A percentile compares a stretch with the other conserved stretches of the same genome.
Evolutionary conservation across 2,888 invertebrate genomes (phyloP).

Genomic region (Schizotus pectinicornis): DNA sequence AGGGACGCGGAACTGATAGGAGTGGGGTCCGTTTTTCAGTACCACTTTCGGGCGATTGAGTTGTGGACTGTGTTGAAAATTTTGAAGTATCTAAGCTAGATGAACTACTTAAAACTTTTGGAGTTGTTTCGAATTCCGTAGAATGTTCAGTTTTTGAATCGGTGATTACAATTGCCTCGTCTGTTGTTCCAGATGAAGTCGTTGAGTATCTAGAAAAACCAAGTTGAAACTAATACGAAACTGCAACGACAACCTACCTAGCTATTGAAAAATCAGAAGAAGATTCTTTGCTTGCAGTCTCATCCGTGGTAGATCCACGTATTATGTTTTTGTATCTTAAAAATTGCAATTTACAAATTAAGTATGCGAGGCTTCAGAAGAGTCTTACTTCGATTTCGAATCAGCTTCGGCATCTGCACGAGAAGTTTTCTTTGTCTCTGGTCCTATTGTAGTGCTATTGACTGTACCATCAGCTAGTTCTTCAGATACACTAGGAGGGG

Average conservation of each 20-base stretch:
- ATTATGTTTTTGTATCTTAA: conserved; percentile 25
- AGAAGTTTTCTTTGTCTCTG: neutral
- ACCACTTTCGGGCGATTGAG: conserved; percentile 32
- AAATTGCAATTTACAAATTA: neutral
- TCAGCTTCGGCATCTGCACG: too few species aligned
- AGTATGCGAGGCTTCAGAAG: neutral
- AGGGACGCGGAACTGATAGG: conserved; percentile 51
- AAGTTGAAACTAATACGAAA: neutral
- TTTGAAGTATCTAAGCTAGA: conserved; percentile 23
- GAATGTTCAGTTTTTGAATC: conserved; percentile 9
- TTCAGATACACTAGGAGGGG: conserved; percentile 1
- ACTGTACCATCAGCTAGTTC: neutral
- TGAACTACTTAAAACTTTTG: conserved; percentile 23
- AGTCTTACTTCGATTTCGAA: neutral
- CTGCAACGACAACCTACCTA: conserved; percentile 3
- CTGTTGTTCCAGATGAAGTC: conserved; percentile 7
- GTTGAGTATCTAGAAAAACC: conserved; percentile 8
- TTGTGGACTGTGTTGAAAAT: conserved; percentile 23
- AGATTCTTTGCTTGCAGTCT: conserved; percentile 2
- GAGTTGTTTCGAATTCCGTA: conserved; percentile 12
- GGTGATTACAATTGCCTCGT: conserved; percentile 9
- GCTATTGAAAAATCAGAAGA: neutral
- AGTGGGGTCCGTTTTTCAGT: conserved; percentile 35
- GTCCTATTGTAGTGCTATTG: neutral
- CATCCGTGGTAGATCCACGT: conserved; percentile 19